Evolutionary conservation across 2,113 vertebrate species (phyloP).

Genomic region (Origma solitaria): DNA sequence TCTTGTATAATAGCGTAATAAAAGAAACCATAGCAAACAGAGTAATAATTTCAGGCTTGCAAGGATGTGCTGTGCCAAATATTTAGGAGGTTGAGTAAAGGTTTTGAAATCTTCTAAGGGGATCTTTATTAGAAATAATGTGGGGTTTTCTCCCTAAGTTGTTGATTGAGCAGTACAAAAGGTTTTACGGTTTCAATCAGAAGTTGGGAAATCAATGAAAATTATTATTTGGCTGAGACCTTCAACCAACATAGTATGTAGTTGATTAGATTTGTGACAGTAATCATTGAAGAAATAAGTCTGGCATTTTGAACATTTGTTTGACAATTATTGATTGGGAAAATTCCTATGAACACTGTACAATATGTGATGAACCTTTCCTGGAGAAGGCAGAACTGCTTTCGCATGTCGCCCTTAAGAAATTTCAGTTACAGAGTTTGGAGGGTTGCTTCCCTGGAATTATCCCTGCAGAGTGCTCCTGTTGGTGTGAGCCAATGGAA

Average conservation of each 20-base stretch:
- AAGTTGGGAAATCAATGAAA: background rate
- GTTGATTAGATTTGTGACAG: background rate
- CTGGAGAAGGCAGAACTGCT: background rate
- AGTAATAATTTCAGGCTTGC: constrained; percentile 21
- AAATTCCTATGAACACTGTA: background rate
- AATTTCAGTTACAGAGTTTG: background rate
- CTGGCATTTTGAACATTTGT: background rate
- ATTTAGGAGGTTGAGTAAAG: constrained; percentile 5
- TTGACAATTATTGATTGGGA: background rate
- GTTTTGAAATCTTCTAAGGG: background rate
- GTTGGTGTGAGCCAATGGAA: background rate
- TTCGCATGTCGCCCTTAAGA: background rate
- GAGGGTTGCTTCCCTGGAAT: background rate
- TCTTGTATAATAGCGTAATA: background rate
- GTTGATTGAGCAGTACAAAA: background rate
- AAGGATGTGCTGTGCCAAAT: constrained; percentile 16
- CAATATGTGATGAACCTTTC: background rate
- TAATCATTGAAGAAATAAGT: background rate
- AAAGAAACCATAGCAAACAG: constrained; percentile 12
- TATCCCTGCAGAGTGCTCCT: background rate
- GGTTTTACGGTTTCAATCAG: background rate
- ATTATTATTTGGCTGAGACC: background rate
- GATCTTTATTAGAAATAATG: background rate
- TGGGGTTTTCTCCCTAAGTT: background rate
- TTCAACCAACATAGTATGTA: background rate